A percentile compares a stretch with the other conserved stretches of the same genome.
Conservation (phyloP, 2,113 vertebrate genomes). For the Chloebia gouldiae region DNA sequence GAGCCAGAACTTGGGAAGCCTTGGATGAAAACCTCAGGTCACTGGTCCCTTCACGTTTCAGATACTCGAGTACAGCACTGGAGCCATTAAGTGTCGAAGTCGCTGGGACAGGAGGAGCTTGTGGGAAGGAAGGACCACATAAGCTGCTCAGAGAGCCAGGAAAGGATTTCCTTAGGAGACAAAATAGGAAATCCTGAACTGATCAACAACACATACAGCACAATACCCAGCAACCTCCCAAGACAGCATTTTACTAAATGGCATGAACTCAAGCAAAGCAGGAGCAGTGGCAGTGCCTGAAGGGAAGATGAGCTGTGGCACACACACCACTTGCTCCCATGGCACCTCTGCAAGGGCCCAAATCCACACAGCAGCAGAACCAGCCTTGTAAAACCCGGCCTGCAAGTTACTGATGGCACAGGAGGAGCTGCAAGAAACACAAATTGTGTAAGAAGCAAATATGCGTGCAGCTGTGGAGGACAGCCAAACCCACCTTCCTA, state of each 20-base stretch:
- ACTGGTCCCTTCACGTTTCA: background rate
- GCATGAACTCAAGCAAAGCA: background rate
- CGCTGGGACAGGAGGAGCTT: background rate
- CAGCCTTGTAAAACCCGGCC: background rate
- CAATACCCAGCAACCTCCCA: background rate
- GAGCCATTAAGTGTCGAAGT: rapidly evolving
- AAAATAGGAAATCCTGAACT: background rate
- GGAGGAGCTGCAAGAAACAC: background rate
- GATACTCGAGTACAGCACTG: rapidly evolving
- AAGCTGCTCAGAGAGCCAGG: background rate
- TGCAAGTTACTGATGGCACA: background rate
- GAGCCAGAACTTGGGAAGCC: background rate
- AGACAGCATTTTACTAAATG: background rate
- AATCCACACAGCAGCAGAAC: background rate
- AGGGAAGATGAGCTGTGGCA: background rate
- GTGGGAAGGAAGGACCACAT: background rate
- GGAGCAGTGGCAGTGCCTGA: background rate
- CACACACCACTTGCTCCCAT: rapidly evolving
- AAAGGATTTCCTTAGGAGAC: background rate
- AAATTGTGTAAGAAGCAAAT: background rate
- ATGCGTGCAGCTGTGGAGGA: background rate
- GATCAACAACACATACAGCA: background rate
- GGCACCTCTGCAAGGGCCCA: background rate
- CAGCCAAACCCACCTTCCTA: background rate
- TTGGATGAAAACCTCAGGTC: background rate